Percentiles rank a stretch among this genome's conserved stretches.
These are phyloP conservation scores for Mastacembelus armatus DNA, from an alignment of 2,797 vertebrate genomes.

Conservation along the genomic window DNA sequence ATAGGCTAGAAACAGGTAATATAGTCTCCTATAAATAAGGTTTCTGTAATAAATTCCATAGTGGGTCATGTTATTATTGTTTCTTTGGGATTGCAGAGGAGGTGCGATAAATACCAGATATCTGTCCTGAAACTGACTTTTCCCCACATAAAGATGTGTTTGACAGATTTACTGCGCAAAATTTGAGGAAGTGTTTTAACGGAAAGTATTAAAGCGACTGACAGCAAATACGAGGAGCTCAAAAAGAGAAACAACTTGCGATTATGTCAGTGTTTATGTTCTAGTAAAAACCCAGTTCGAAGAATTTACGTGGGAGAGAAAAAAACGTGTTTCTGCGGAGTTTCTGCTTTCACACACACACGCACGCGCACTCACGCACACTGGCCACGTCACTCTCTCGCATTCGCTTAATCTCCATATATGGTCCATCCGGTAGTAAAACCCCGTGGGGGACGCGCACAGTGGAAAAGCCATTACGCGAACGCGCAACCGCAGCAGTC, in stretches of 20 bases:
- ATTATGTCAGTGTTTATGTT: slow-evolving; percentile 59
- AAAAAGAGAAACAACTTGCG: not conserved
- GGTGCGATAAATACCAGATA: too few species aligned
- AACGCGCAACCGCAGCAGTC: slow-evolving; percentile 52
- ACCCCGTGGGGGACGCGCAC: slow-evolving; percentile 61
- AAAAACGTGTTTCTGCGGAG: slow-evolving; percentile 43
- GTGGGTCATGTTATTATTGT: too few species aligned
- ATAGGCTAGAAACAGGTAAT: too few species aligned
- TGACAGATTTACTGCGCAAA: too few species aligned
- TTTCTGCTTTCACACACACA: slow-evolving; percentile 34
- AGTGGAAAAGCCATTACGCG: slow-evolving; percentile 82
- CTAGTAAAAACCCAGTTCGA: slow-evolving; percentile 34
- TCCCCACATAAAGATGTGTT: too few species aligned
- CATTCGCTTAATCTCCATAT: slow-evolving; percentile 67
- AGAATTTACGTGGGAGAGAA: slow-evolving; percentile 60
- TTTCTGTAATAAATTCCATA: too few species aligned
- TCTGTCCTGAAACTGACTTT: too few species aligned
- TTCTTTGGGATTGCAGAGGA: too few species aligned
- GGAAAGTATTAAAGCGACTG: not conserved
- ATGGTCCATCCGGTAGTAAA: slow-evolving; percentile 79
- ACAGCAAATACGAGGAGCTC: not conserved
- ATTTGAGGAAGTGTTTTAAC: slow-evolving; percentile 10
- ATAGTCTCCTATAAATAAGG: too few species aligned
- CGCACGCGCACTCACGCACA: not conserved
- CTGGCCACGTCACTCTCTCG: slow-evolving; percentile 53